These are phyloP conservation scores for Polypterus senegalus DNA, from an alignment of 2,113 vertebrate species.

Conservation along the genomic window DNA sequence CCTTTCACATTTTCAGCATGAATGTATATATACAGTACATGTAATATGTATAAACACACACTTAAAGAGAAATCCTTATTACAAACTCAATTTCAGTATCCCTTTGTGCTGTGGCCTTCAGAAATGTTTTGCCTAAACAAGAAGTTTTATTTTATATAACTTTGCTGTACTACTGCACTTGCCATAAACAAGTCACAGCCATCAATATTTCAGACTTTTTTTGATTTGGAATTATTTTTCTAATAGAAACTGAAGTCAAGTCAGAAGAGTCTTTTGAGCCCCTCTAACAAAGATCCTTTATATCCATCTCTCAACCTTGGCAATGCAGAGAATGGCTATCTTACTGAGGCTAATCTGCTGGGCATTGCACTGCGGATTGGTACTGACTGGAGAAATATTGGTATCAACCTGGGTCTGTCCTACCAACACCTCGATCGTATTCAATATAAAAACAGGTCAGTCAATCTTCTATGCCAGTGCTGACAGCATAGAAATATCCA, in stretches of 20 bases:
- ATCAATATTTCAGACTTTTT: too few relatives aligned
- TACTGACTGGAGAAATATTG: slow-evolving; percentile 72
- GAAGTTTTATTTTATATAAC: neutral
- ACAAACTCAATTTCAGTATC: too few relatives aligned
- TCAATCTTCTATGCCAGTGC: neutral
- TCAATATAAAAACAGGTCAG: slow-evolving; percentile 65
- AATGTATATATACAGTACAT: neutral
- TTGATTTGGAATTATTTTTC: neutral
- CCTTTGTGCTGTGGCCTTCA: too few relatives aligned
- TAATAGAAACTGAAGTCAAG: slow-evolving; percentile 37
- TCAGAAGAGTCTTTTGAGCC: slow-evolving; percentile 24
- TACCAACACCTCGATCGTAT: slow-evolving; percentile 70
- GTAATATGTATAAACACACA: too few relatives aligned
- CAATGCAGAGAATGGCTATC: slow-evolving; percentile 78
- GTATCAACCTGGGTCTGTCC: slow-evolving; percentile 70
- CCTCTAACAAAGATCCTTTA: slow-evolving; percentile 6
- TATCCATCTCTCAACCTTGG: slow-evolving; percentile 73
- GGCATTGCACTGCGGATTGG: slow-evolving; percentile 71
- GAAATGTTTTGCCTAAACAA: too few relatives aligned
- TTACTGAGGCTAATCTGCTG: slow-evolving; percentile 84
- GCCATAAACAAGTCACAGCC: too few relatives aligned
- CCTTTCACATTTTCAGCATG: neutral
- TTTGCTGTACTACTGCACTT: too few relatives aligned
- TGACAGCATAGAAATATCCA: too few relatives aligned
- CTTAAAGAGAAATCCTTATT: too few relatives aligned